Conservation (phyloP, 2,888 invertebrate genomes). For the Eumerus sabulonum region DNA sequence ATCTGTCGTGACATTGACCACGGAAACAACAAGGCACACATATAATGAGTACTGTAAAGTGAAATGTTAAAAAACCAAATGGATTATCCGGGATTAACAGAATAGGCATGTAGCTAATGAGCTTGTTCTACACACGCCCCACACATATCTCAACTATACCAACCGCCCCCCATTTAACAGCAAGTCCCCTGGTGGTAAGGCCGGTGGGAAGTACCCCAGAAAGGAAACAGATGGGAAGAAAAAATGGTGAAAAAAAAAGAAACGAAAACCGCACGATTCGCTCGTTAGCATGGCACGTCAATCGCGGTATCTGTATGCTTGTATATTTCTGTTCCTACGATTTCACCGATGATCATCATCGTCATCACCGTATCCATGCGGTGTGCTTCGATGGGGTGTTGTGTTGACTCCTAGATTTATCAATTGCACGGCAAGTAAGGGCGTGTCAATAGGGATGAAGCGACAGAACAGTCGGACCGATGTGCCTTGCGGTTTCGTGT, state of each 20-base stretch:
- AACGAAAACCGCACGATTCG: conserved; percentile 42
- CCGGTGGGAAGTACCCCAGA: conserved; percentile 1
- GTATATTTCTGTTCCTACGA: conserved; percentile 17
- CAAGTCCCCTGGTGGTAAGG: conserved; percentile 37
- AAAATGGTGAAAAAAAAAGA: conserved; percentile 5
- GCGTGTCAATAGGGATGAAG: not conserved
- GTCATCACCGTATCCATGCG: conserved; percentile 6
- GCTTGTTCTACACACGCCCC: conserved; percentile 30
- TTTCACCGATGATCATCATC: conserved; percentile 30
- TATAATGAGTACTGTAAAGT: conserved; percentile 7
- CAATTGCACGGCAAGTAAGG: conserved; percentile 34
- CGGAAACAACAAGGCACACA: conserved; percentile 28
- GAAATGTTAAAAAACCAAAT: conserved; percentile 17
- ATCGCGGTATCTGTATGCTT: conserved; percentile 39
- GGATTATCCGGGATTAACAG: conserved; percentile 61
- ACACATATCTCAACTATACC: conserved; percentile 28
- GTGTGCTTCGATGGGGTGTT: conserved; percentile 46
- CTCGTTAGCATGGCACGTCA: conserved; percentile 56
- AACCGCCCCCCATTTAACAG: conserved; percentile 19
- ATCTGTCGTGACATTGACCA: conserved; percentile 52
- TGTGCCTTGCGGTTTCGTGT: conserved; percentile 47
- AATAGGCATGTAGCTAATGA: conserved; percentile 63
- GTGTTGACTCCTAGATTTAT: conserved; percentile 55
- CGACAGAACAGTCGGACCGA: conserved; percentile 15
- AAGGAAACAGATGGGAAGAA: not conserved